Conservation (phyloP, 2,797 vertebrate genomes). For the Cryptoprocta ferox region DNA sequence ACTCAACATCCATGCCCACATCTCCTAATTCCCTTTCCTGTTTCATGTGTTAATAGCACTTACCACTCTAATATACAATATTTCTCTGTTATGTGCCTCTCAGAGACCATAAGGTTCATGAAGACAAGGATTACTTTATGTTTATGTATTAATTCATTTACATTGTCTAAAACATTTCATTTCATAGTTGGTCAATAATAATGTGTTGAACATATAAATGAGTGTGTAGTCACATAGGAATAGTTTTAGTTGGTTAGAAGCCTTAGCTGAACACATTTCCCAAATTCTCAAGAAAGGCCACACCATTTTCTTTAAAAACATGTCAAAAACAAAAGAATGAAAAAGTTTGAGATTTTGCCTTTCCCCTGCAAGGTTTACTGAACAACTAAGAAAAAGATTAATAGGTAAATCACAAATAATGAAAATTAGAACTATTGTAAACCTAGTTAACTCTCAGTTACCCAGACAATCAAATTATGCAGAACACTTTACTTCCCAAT, state of each 20-base stretch:
- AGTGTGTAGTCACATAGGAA: neutral
- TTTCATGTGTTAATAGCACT: neutral
- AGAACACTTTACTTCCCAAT: neutral
- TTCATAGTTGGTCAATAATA: neutral
- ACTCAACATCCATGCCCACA: rapidly evolving
- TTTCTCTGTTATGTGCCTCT: neutral
- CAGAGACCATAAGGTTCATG: neutral
- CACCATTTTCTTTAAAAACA: neutral
- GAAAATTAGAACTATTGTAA: neutral
- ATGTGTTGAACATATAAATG: neutral
- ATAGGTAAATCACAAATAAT: neutral
- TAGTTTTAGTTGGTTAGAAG: neutral
- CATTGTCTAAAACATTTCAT: neutral
- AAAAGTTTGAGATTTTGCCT: neutral
- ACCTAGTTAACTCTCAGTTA: neutral
- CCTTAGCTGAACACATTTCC: neutral
- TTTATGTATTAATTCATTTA: neutral
- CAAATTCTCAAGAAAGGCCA: neutral
- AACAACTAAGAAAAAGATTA: neutral
- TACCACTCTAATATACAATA: neutral
- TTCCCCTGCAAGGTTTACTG: neutral
- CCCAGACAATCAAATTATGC: neutral
- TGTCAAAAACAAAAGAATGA: neutral
- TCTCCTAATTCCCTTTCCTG: neutral
- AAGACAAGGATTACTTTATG: neutral